These are phyloP conservation scores for Gephyroberyx darwinii DNA, from an alignment of 2,797 vertebrate genomes.

Conservation along the genomic window DNA sequence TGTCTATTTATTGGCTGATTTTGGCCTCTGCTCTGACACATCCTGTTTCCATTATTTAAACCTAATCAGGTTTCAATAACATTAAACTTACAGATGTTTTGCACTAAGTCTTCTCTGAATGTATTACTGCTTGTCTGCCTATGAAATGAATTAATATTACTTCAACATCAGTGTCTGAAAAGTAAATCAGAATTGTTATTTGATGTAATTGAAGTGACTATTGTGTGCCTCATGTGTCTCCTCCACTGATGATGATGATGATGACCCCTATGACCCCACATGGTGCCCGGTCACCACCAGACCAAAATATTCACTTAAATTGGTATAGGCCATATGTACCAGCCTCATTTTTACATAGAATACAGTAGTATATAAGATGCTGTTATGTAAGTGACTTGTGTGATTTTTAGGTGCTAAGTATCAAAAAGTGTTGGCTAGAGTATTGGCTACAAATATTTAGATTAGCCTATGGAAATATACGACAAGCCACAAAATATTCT, in stretches of 20 bases:
- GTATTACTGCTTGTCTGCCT: conserved; percentile 17
- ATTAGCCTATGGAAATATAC: background rate
- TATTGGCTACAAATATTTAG: too few species aligned
- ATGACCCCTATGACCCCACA: background rate
- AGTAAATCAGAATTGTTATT: conserved; percentile 39
- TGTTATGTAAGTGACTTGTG: conserved; percentile 9
- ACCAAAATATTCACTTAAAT: background rate
- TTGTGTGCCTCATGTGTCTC: background rate
- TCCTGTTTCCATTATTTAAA: conserved; percentile 19
- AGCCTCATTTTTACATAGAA: background rate
- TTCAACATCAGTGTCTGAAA: conserved; percentile 8
- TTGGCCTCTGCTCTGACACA: conserved; percentile 33
- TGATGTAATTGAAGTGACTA: conserved; percentile 13
- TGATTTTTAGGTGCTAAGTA: background rate
- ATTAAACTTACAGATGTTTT: conserved; percentile 58
- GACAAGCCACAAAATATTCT: background rate
- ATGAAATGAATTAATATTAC: conserved; percentile 5
- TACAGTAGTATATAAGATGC: background rate
- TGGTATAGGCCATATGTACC: background rate
- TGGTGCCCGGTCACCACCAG: too few species aligned
- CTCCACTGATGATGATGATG: conserved; percentile 3
- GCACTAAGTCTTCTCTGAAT: conserved; percentile 24
- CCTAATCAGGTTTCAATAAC: conserved; percentile 10
- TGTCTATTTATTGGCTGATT: conserved; percentile 66
- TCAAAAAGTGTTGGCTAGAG: too few species aligned